These are phyloP conservation scores for Danio albolineatus DNA, from an alignment of 2,797 vertebrate species.

Conservation along the genomic window DNA sequence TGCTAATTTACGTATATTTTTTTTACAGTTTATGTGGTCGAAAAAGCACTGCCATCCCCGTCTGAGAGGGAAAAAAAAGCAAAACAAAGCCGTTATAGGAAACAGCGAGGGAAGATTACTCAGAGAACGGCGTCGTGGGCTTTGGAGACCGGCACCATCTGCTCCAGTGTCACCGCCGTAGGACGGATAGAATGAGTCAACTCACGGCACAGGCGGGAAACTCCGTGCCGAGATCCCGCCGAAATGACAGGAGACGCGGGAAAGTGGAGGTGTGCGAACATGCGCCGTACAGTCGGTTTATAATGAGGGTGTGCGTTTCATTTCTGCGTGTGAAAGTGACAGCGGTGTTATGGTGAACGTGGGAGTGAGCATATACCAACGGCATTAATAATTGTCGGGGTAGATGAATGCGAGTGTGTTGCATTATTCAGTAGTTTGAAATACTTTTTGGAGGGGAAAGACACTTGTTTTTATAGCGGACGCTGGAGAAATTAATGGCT, in stretches of 20 bases:
- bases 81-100: slow-evolving; percentile 58
- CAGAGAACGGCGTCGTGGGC: slow-evolving; percentile 57
- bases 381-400: slow-evolving; percentile 22
- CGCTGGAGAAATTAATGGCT: slow-evolving; percentile 9
- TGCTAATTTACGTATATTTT: too few relatives aligned
- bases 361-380: not conserved
- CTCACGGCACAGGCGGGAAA: slow-evolving; percentile 23
- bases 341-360: slow-evolving; percentile 8
- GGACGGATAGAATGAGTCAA: slow-evolving; percentile 51
- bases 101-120: slow-evolving; percentile 63
- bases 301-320: slow-evolving; percentile 32
- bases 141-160: slow-evolving; percentile 65
- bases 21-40: too few relatives aligned
- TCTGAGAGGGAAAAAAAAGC: not conserved
- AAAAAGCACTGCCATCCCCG: too few relatives aligned
- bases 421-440: slow-evolving; percentile 28
- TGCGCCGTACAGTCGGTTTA: not conserved
- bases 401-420: slow-evolving; percentile 4
- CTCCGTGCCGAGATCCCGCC: slow-evolving; percentile 30
- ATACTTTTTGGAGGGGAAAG: not conserved
- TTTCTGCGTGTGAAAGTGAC: slow-evolving; percentile 21
- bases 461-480: not conserved
- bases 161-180: slow-evolving; percentile 57
- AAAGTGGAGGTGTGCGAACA: slow-evolving; percentile 8
- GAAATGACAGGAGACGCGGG: slow-evolving; percentile 36